A percentile compares a stretch with the other conserved stretches of the same genome.
Conservation (phyloP, 2,888 invertebrate genomes). For the Cerceris rybyensis region DNA sequence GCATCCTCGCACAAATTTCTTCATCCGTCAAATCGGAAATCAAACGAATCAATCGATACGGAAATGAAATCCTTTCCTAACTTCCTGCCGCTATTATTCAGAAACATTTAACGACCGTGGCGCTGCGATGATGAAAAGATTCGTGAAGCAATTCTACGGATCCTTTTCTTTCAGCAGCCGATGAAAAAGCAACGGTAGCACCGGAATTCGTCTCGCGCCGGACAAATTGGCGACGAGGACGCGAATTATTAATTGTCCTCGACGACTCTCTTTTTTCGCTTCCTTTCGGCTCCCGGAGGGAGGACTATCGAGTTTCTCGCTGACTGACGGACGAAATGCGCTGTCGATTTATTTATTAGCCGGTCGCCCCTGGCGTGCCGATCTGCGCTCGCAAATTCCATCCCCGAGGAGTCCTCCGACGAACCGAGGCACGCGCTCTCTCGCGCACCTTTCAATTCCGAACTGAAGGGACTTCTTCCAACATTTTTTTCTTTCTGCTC, state of each 20-base stretch:
- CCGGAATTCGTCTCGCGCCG: constrained; percentile 73
- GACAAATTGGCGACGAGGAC: constrained; percentile 77
- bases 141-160: constrained; percentile 31
- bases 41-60: neutral
- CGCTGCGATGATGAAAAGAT: constrained; percentile 13
- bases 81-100: neutral
- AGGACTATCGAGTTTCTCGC: constrained; percentile 58
- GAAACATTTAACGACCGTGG: constrained; percentile 3
- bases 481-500: neutral
- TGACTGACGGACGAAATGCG: constrained; percentile 54
- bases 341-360: constrained; percentile 76
- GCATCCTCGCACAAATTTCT: no score
- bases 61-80: neutral
- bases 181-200: constrained; percentile 54
- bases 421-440: constrained; percentile 31
- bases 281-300: constrained; percentile 12
- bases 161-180: constrained; percentile 9
- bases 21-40: neutral
- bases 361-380: constrained; percentile 67
- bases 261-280: constrained; percentile 33
- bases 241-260: constrained; percentile 80
- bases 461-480: neutral
- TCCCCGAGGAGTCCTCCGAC: neutral
- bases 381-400: constrained; percentile 54
- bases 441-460: neutral